These are phyloP conservation scores for Gymnocephalus cernua DNA, from an alignment of 2,113 vertebrate genomes.

Conservation along the genomic window DNA sequence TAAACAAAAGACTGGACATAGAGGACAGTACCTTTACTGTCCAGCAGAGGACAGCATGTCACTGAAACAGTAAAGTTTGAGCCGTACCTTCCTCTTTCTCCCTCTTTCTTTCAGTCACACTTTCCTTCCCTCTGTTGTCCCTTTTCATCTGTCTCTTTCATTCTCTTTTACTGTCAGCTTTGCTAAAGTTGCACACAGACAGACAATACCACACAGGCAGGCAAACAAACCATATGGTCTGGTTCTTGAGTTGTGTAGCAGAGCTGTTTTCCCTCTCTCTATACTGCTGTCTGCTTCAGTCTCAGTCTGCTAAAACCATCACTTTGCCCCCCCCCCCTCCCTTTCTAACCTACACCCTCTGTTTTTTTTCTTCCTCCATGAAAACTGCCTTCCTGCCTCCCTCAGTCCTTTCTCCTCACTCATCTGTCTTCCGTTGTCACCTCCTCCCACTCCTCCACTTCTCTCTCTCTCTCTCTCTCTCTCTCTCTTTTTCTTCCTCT, in stretches of 20 bases:
- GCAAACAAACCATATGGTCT: slow-evolving; percentile 15
- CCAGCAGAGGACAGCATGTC: slow-evolving; percentile 71
- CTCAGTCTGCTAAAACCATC: slow-evolving; percentile 81
- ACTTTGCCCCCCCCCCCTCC: slow-evolving; percentile 25
- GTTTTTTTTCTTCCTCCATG: slow-evolving; percentile 27
- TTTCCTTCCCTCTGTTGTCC: not conserved
- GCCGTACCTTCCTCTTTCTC: not conserved
- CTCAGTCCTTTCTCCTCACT: slow-evolving; percentile 2
- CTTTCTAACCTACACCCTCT: slow-evolving; percentile 24
- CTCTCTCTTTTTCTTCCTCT: slow-evolving; percentile 10
- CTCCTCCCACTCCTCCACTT: not conserved
- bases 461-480: slow-evolving; percentile 1
- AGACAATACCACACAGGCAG: slow-evolving; percentile 42
- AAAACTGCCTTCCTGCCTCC: slow-evolving; percentile 15
- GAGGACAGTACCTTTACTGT: not conserved
- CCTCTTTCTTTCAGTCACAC: not conserved
- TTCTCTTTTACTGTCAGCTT: not conserved
- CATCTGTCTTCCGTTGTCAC: slow-evolving; percentile 8
- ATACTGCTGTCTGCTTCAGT: slow-evolving; percentile 53
- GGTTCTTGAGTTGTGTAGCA: slow-evolving; percentile 35
- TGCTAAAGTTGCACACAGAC: slow-evolving; percentile 8
- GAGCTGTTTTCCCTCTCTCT: slow-evolving; percentile 57
- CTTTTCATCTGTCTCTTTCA: not conserved
- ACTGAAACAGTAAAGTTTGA: slow-evolving; percentile 5
- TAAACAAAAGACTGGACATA: rapidly evolving